Evolutionary conservation across 2,113 vertebrate species (phyloP), one percentile per base, ranked within the genome.

Genomic region (Alosa alosa): DNA sequence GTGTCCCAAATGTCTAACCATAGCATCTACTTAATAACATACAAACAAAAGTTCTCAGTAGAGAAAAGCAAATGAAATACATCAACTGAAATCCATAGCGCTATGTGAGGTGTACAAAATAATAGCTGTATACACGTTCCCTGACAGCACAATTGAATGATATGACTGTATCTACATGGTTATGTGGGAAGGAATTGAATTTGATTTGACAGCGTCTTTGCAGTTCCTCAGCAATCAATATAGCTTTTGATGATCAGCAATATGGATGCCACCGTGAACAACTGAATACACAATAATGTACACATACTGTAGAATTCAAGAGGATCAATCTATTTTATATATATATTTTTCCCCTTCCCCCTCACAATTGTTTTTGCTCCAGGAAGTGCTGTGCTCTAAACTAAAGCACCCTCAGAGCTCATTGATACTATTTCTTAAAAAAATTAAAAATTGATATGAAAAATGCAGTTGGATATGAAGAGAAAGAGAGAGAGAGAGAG

Each of bases 401-500:
- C 31, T 31, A 44, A 44, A 44, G 41, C 41, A 44, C 41, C 41
- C 41, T 44, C 4, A 44, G 41, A 44, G 31, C 31, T 44, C 41
- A 44, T 44, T 44, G 2, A 0, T 44, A 44, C 41, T 44, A 44
- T 44, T 2, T 44, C 41, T 44, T 44, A 3, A 52, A 52, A 52
- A 52, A 52, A 52, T 13, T 3, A 52, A 10, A 3, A 17, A 52
- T 10, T 13, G 50, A 52, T n/a, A n/a, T 13, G 50, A 52, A 10
- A 3, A 17, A 52, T 10, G 17, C 10, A 52, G 50, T 52, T 13
- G 2, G 18, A 46, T 49, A 85, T 84, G 82, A 55, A 82, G 81
- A 82, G 72, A 85, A 84, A 36, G 22, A 86, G 78, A 57, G 83
- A 86, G 45, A 31, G 44, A 84, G 46, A 57, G 13, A 57, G 55